Conservation (phyloP, 2,888 invertebrate species). For the Thecocarcelia acutangulata region DNA sequence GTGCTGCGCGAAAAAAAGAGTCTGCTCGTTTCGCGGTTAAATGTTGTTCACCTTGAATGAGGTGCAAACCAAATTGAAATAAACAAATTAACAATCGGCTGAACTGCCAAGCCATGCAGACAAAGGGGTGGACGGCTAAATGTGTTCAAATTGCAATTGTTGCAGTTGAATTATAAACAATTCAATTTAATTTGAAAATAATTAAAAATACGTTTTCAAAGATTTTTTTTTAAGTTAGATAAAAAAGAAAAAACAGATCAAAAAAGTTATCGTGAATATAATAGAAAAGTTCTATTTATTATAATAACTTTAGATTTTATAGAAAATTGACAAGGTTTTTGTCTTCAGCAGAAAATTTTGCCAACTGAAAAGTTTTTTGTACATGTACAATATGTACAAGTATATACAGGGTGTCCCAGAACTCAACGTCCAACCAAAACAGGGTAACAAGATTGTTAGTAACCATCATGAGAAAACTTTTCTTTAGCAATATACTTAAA, state of each 20-base stretch:
- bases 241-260: not conserved
- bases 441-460: too few relatives aligned
- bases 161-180: constrained; percentile 34
- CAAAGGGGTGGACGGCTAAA: constrained; percentile 3
- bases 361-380: too few relatives aligned
- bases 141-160: constrained; percentile 10
- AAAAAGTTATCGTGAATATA: too few relatives aligned
- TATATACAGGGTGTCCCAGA: too few relatives aligned
- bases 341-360: too few relatives aligned
- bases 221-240: not conserved
- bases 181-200: constrained; percentile 36
- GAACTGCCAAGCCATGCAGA: not conserved
- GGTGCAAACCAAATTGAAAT: constrained; percentile 59
- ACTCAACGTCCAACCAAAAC: too few relatives aligned
- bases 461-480: too few relatives aligned
- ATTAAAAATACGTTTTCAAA: constrained; percentile 3
- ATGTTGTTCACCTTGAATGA: constrained; percentile 67
- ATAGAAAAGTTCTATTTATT: too few relatives aligned
- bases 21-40: constrained; percentile 52
- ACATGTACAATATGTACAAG: too few relatives aligned
- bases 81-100: constrained; percentile 30
- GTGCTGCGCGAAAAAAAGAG: constrained; percentile 30
- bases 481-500: too few relatives aligned
- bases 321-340: too few relatives aligned
- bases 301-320: too few relatives aligned